Percentiles rank a stretch among this genome's conserved stretches.
These are phyloP conservation scores for Dimorphilus gyrociliatus DNA, from an alignment of 2,888 invertebrate species.

Conservation along the genomic window DNA sequence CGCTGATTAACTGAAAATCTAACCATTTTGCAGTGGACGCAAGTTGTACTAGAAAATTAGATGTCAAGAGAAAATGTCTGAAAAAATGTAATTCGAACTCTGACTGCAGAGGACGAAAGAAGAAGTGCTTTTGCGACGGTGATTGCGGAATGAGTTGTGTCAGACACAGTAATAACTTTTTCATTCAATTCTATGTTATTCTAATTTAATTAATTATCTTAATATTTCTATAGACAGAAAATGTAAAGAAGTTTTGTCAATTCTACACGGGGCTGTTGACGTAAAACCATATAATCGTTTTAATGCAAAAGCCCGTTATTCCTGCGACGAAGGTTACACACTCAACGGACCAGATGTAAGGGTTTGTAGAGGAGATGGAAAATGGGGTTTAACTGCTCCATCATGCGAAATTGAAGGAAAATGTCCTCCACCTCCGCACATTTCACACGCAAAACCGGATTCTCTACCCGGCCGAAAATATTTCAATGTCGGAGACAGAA, in stretches of 20 bases:
- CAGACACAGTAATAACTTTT: constrained; percentile 71
- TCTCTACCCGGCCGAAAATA: too few relatives aligned
- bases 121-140: constrained; percentile 90
- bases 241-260: constrained; percentile 2
- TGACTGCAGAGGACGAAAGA: constrained; percentile 89
- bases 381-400: constrained; percentile 39
- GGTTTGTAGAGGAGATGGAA: constrained; percentile 39
- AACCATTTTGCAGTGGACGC: too few relatives aligned
- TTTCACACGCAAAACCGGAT: too few relatives aligned
- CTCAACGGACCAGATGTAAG: constrained; percentile 34
- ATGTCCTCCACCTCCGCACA: too few relatives aligned
- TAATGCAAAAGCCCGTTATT: constrained; percentile 15
- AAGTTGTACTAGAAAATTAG: too few relatives aligned
- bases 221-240: neutral
- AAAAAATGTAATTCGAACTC: constrained; percentile 81
- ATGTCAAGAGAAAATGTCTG: constrained; percentile 48
- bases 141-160: constrained; percentile 89
- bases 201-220: too few relatives aligned
- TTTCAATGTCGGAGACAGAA: too few relatives aligned
- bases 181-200: too few relatives aligned
- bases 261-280: constrained; percentile 28
- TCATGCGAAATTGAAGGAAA: constrained; percentile 25
- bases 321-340: constrained; percentile 36
- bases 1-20: too few relatives aligned
- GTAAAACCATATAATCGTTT: constrained; percentile 28